Evolutionary conservation across 2,888 invertebrate species (phyloP).

Genomic region (Netelia fuscicornis): DNA sequence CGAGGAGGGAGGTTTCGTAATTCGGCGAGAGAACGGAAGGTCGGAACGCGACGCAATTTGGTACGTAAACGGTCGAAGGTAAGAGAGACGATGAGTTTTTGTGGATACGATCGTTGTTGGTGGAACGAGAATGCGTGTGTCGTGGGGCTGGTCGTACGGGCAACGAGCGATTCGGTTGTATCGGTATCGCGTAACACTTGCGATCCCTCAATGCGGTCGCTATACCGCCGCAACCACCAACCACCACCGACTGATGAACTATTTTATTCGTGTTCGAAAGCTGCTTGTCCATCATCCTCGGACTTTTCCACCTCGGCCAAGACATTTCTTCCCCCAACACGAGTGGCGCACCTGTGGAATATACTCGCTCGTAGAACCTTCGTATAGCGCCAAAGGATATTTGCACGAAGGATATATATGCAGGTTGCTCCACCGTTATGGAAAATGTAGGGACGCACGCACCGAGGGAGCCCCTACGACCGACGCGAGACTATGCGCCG

Average conservation of each 20-base stretch:
- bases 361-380: neutral
- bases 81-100: slow-evolving; percentile 22
- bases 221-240: slow-evolving; percentile 66
- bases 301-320: slow-evolving; percentile 36
- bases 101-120: slow-evolving; percentile 2
- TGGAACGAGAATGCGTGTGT: slow-evolving; percentile 64
- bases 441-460: neutral
- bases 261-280: slow-evolving; percentile 29
- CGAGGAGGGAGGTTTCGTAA: neutral
- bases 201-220: slow-evolving; percentile 77
- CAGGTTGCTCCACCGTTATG: neutral
- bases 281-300: slow-evolving; percentile 43
- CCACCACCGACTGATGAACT: slow-evolving; percentile 40
- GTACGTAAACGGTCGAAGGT: neutral
- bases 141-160: slow-evolving; percentile 80
- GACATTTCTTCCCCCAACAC: slow-evolving; percentile 32
- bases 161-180: slow-evolving; percentile 80
- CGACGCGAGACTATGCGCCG: neutral
- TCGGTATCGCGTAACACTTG: slow-evolving; percentile 76
- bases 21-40: neutral
- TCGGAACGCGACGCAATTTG: neutral
- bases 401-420: neutral
- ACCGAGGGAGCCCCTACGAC: neutral
- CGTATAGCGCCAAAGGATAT: neutral
- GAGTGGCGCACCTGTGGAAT: slow-evolving; percentile 57